Evolutionary conservation across 1,140 invertebrate genomes (phyloP).

Genomic region (Anthonomus grandis): DNA sequence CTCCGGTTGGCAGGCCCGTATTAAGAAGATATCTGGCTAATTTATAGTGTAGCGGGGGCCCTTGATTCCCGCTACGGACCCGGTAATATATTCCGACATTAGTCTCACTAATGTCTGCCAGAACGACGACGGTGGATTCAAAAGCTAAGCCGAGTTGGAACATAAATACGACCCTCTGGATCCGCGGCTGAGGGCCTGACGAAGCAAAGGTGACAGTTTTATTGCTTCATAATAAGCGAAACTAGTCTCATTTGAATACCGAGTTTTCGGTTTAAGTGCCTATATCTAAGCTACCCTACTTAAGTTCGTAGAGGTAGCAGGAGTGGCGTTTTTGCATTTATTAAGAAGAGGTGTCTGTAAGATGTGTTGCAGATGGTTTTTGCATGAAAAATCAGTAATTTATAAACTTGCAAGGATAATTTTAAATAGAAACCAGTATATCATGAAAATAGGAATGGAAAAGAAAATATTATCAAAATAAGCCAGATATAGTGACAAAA

Average conservation of each 20-base stretch:
- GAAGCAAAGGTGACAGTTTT: conserved; percentile 29
- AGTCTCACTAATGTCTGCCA: conserved; percentile 47
- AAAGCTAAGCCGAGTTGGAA: conserved; percentile 27
- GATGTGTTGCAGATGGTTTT: too few relatives aligned
- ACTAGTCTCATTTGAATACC: conserved; percentile 27
- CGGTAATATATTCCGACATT: conserved; percentile 48
- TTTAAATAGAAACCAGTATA: too few relatives aligned
- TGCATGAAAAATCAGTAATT: too few relatives aligned
- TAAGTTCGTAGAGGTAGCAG: too few relatives aligned
- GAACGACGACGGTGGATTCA: conserved; percentile 42
- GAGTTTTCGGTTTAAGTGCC: conserved; percentile 10
- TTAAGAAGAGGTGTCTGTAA: too few relatives aligned
- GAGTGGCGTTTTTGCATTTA: too few relatives aligned
- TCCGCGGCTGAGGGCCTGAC: conserved; percentile 26
- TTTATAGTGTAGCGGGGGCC: conserved; percentile 43
- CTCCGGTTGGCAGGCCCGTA: conserved; percentile 45
- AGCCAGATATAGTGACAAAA: too few relatives aligned
- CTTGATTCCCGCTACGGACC: conserved; percentile 35
- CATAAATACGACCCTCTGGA: conserved; percentile 30
- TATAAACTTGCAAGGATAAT: too few relatives aligned
- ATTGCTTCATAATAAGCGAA: conserved; percentile 28
- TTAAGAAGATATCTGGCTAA: conserved; percentile 48
- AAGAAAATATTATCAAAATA: too few relatives aligned
- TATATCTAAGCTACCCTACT: conserved; percentile 1
- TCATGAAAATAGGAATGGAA: too few relatives aligned